These are phyloP conservation scores for Lysandra bellargus DNA, from an alignment of 2,888 invertebrate species.

Conservation along the genomic window DNA sequence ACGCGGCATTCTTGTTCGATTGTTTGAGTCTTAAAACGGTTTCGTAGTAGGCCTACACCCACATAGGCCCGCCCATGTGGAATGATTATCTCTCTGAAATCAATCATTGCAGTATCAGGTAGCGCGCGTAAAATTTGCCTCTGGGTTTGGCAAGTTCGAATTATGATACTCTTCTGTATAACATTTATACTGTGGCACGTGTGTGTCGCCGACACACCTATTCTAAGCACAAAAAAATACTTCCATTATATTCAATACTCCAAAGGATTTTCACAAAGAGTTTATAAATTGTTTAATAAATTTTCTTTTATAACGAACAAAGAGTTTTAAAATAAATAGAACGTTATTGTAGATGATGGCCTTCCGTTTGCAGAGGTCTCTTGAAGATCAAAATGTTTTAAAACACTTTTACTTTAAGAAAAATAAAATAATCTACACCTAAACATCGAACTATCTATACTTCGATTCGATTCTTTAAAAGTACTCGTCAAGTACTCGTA, in stretches of 20 bases:
- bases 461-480: no score
- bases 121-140: no score
- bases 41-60: no score
- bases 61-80: no score
- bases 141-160: background rate
- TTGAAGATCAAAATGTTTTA: slow-evolving; percentile 2
- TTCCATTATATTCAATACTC: slow-evolving; percentile 18
- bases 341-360: background rate
- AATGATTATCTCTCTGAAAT: no score
- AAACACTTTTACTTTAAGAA: background rate
- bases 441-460: no score
- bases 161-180: background rate
- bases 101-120: background rate
- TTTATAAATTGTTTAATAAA: slow-evolving; percentile 24
- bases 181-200: background rate
- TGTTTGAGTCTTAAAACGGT: no score
- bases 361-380: background rate
- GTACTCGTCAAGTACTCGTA: no score
- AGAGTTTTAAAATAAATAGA: slow-evolving; percentile 8
- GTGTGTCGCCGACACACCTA: slow-evolving; percentile 3
- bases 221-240: slow-evolving; percentile 24
- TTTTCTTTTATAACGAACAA: background rate
- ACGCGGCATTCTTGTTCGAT: no score
- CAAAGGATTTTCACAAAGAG: slow-evolving; percentile 25
- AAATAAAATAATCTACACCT: background rate